Percentiles rank a stretch among this genome's conserved stretches.
Evolutionary conservation across 2,888 invertebrate species (phyloP).

Genomic region (Odontothrips loti): DNA sequence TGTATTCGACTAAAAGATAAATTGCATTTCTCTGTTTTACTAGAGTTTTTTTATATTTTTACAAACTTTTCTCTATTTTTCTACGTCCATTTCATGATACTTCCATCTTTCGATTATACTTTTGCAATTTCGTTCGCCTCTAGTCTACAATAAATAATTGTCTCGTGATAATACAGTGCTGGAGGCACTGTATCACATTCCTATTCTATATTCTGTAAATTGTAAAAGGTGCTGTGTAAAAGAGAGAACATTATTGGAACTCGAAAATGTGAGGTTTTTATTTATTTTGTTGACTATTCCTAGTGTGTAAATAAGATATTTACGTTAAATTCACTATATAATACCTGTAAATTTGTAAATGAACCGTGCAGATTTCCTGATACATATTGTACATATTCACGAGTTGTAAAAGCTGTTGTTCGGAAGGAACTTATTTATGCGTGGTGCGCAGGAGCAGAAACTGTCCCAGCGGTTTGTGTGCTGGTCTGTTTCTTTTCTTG

Average conservation of each 20-base stretch:
- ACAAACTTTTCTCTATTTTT: conserved; percentile 26
- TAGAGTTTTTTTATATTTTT: conserved; percentile 26
- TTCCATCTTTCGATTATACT: background rate
- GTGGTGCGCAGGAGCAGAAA: background rate
- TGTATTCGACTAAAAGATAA: background rate
- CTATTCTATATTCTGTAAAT: conserved; percentile 1
- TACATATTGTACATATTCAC: conserved; percentile 14
- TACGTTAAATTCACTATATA: background rate
- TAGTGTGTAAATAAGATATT: conserved; percentile 11
- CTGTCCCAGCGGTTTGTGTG: too few species aligned
- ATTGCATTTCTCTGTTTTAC: background rate
- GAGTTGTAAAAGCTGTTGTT: conserved; percentile 8
- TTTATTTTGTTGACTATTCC: conserved; percentile 25
- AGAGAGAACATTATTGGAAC: background rate
- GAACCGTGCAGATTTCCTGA: background rate
- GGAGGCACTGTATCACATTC: conserved; percentile 8
- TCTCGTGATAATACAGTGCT: conserved; percentile 18
- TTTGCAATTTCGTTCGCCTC: conserved; percentile 22
- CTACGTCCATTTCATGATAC: background rate
- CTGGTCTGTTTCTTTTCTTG: background rate
- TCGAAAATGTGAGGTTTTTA: conserved; percentile 7
- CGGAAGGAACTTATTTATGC: conserved; percentile 17
- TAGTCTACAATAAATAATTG: background rate
- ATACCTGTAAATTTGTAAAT: background rate
- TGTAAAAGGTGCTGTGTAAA: conserved; percentile 14